These are phyloP conservation scores for Prionailurus bengalensis DNA, from an alignment of 2,113 vertebrate species.

Conservation along the genomic window DNA sequence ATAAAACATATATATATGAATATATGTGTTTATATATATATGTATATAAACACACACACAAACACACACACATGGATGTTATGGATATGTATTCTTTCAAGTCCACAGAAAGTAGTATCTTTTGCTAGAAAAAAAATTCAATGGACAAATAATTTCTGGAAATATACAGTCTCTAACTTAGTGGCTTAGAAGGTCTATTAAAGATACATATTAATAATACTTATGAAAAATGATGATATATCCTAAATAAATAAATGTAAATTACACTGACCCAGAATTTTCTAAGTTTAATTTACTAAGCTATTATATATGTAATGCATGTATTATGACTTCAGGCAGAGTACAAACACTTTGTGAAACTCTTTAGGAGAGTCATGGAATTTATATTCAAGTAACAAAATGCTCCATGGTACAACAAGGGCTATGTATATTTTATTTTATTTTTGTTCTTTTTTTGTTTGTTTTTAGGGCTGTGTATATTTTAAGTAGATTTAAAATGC, in stretches of 20 bases:
- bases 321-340: background rate
- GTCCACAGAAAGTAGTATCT: background rate
- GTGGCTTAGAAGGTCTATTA: background rate
- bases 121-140: background rate
- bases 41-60: background rate
- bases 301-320: background rate
- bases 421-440: background rate
- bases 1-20: background rate
- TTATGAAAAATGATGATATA: background rate
- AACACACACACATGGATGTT: background rate
- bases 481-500: background rate
- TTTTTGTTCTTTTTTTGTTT: too few species aligned
- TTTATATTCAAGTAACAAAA: background rate
- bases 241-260: background rate
- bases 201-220: background rate
- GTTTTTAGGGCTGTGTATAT: too few species aligned
- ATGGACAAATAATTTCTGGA: background rate
- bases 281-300: background rate
- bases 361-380: background rate
- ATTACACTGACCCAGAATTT: background rate
- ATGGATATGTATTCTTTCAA: background rate
- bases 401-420: background rate
- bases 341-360: background rate
- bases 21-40: background rate
- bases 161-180: background rate